Evolutionary conservation across 2,797 vertebrate species (phyloP), one percentile per base, ranked within the genome.

Genomic region (Alfaro cultratus): DNA sequence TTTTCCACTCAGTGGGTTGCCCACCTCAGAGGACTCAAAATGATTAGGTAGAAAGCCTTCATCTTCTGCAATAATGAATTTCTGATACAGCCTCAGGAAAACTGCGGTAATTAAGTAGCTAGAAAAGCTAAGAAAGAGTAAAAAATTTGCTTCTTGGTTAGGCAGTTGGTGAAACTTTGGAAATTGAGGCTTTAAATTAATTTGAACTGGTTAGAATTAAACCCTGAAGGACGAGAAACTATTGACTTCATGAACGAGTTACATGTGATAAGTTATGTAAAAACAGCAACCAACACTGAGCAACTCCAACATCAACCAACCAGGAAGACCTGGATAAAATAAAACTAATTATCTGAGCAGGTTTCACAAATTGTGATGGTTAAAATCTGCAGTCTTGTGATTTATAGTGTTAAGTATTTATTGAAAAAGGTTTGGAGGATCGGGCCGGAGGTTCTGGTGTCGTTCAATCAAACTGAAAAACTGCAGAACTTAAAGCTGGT

Each of bases 1-100:
- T 55, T 82, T 77, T 60, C 57, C 80, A 75, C 85, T 77, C 80
- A 55, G 77, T 70, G 83, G 79, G 81, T 36, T 60, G 46, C 36
- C 31, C 74, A 64, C 73, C 68, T 62, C 39, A 6, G 67, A 82
- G 73, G 78, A 79, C 71, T 67, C 2, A 21, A 67, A 74, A 80
- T 85, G 23, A 81, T 84, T 76, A 68, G 3, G 21, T 41, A 74
- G 45, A 75, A 55, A 51, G 75, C 57, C 76, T 78, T 79, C 36
- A n/a, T 76, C 71, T 78, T 57, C 57, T 73, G 49, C 57, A 83
- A 81, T 82, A 76, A 82, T 75, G 1, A 1, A 73, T 73, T 80
- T 81, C 16, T 78, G 41, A 82, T 72, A 55, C 67, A 77, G 78
- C 53, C 73, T 75, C n/a, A 31, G 31, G 68, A 46, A 31, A 64